Conservation (phyloP, 1,140 invertebrate genomes). For the Cataglyphis hispanica region DNA sequence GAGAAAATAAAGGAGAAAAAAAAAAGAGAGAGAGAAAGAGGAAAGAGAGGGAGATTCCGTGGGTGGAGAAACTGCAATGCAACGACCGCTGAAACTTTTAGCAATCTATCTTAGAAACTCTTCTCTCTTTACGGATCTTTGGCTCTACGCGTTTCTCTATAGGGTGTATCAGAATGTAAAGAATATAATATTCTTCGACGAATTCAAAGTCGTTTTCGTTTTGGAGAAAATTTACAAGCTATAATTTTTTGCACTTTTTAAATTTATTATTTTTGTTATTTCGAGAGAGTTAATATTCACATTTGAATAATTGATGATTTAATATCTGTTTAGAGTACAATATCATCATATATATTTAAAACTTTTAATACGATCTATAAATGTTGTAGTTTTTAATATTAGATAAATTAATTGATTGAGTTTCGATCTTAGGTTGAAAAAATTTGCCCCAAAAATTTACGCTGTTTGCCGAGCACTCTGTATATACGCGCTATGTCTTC, state of each 20-base stretch:
- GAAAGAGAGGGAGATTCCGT: not conserved
- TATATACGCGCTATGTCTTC: not conserved
- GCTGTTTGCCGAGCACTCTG: not conserved
- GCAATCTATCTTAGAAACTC: constrained; percentile 64
- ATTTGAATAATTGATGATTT: not conserved
- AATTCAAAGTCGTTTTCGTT: not conserved
- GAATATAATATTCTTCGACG: not conserved
- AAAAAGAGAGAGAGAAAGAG: not conserved
- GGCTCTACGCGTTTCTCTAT: constrained; percentile 44
- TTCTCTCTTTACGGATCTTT: constrained; percentile 36
- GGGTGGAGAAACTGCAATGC: constrained; percentile 15
- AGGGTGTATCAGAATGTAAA: constrained; percentile 8
- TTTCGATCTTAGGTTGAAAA: not conserved
- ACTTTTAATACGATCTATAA: not conserved
- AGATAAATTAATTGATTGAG: not conserved
- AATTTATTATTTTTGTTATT: not conserved
- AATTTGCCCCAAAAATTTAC: constrained; percentile 23
- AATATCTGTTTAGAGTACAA: not conserved
- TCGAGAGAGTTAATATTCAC: not conserved
- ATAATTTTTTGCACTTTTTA: not conserved
- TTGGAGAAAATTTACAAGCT: not conserved
- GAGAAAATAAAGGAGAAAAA: not conserved
- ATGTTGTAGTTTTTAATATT: constrained; percentile 4
- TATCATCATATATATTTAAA: not conserved
- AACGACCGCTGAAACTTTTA: constrained; percentile 63